Conservation (phyloP, 2,113 vertebrate genomes). For the Ceyx margarethae region DNA sequence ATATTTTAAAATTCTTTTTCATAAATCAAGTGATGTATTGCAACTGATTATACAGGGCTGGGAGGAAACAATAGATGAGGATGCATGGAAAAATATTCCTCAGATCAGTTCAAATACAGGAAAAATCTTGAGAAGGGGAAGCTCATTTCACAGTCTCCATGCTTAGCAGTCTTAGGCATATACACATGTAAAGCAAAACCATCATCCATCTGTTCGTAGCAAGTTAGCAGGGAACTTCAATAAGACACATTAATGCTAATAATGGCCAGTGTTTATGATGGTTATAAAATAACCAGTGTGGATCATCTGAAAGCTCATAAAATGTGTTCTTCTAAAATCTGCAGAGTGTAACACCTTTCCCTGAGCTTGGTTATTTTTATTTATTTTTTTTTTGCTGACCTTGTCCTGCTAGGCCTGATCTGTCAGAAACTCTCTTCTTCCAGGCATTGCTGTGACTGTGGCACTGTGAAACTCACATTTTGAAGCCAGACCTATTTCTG, state of each 20-base stretch:
- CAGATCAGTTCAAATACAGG: not conserved
- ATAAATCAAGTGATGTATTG: not conserved
- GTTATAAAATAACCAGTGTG: constrained; percentile 20
- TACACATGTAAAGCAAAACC: not conserved
- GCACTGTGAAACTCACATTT: not conserved
- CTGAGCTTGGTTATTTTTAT: not conserved
- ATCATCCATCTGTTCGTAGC: not conserved
- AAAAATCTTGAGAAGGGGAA: not conserved
- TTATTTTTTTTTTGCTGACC: not conserved
- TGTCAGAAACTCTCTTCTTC: not conserved
- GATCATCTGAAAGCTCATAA: not conserved
- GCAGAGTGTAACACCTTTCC: not conserved
- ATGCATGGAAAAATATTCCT: not conserved
- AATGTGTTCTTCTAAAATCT: not conserved
- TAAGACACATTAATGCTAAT: constrained; percentile 27
- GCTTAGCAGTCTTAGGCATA: not conserved
- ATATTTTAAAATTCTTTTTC: not conserved
- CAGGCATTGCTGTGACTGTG: not conserved
- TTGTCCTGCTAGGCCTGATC: not conserved
- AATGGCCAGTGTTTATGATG: constrained; percentile 10
- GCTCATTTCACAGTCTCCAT: constrained; percentile 1
- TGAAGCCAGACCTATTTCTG: not conserved
- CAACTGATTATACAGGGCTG: not conserved
- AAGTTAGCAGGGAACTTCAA: constrained; percentile 25
- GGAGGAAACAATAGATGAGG: not conserved